Conservation (phyloP, 2,888 invertebrate species). For the Theretra japonica region DNA sequence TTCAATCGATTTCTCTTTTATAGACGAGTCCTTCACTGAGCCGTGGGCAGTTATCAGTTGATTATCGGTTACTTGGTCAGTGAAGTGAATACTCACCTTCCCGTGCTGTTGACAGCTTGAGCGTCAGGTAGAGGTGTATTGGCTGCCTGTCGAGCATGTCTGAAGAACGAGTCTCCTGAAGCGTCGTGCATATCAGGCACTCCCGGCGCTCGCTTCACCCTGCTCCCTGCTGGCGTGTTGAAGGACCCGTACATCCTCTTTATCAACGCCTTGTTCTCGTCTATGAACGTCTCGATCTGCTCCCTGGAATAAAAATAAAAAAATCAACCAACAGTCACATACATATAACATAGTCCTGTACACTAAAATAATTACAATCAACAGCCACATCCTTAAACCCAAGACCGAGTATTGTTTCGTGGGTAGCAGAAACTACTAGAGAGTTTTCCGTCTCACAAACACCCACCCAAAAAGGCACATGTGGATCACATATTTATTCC, state of each 20-base stretch:
- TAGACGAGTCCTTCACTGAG: too few relatives aligned
- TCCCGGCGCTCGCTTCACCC: constrained; percentile 75
- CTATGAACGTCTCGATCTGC: constrained; percentile 95
- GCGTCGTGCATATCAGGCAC: constrained; percentile 84
- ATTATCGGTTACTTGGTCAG: too few relatives aligned
- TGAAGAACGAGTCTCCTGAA: constrained; percentile 74
- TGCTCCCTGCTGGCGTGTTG: constrained; percentile 78
- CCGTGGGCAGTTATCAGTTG: too few relatives aligned
- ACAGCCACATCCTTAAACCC: too few relatives aligned
- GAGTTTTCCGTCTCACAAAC: too few relatives aligned
- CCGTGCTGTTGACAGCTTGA: constrained; percentile 74
- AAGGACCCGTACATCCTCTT: constrained; percentile 97
- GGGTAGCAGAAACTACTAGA: neutral
- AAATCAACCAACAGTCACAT: neutral
- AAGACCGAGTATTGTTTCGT: too few relatives aligned
- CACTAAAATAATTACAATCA: too few relatives aligned
- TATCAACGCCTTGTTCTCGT: constrained; percentile 97
- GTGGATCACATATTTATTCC: neutral
- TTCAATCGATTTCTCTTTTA: too few relatives aligned
- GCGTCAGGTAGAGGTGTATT: constrained; percentile 73
- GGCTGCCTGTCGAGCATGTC: constrained; percentile 73
- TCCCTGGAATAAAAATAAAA: constrained; percentile 86
- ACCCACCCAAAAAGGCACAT: too few relatives aligned
- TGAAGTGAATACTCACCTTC: constrained; percentile 57
- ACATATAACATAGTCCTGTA: too few relatives aligned